A percentile compares a stretch with the other conserved stretches of the same genome.
phyloP scores from a whole-genome alignment of 2,113 vertebrate species.

The Uropsilus gracilis region DNA sequence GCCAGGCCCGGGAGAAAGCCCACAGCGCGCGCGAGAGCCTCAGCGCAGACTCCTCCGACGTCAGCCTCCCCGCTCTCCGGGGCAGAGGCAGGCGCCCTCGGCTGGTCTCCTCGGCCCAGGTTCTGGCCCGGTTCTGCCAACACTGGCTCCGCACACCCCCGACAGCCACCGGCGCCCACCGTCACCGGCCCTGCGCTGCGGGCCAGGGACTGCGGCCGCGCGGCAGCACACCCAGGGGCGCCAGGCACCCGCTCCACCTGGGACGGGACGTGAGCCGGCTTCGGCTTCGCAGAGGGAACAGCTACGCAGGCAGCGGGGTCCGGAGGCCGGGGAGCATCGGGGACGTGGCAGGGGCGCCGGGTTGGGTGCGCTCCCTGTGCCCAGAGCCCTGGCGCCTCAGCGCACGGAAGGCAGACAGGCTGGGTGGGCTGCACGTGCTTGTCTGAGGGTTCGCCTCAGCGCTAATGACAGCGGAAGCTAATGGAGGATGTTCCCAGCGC shows the following conservation, averaged over 20 bases:
- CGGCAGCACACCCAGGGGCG: neutral
- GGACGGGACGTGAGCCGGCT: neutral
- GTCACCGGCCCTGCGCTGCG: neutral
- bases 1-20: neutral
- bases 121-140: neutral
- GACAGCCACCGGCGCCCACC: neutral
- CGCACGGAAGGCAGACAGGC: too few species aligned
- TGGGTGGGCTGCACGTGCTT: neutral
- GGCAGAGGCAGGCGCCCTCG: neutral
- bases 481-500: neutral
- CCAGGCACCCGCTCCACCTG: neutral
- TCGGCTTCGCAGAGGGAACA: neutral
- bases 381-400: neutral
- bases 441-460: neutral
- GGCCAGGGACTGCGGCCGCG: too few species aligned
- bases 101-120: neutral
- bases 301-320: accelerated
- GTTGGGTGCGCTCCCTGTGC: neutral
- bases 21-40: neutral
- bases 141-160: neutral
- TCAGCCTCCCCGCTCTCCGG: neutral
- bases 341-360: accelerated
- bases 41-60: accelerated
- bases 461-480: neutral
- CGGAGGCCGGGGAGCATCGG: accelerated